These are phyloP conservation scores for Pseudococcus jackbeardsleyi DNA, from an alignment of 2,888 invertebrate genomes.

Conservation along the genomic window DNA sequence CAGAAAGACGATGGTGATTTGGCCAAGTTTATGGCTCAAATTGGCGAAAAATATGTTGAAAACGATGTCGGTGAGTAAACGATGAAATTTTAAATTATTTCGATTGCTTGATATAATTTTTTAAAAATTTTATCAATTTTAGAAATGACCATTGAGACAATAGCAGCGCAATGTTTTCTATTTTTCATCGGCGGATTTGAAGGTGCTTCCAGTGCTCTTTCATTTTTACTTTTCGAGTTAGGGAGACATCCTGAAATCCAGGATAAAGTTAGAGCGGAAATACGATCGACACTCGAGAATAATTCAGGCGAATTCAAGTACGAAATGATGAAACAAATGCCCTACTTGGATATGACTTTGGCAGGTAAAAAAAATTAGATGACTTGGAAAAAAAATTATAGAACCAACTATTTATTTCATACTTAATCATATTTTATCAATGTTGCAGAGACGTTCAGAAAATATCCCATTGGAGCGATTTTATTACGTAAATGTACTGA, in stretches of 20 bases:
- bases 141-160: constrained; percentile 72
- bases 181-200: constrained; percentile 69
- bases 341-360: constrained; percentile 72
- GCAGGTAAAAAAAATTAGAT: constrained; percentile 68
- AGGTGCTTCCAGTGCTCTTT: constrained; percentile 74
- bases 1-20: background rate
- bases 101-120: background rate
- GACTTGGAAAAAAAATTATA: constrained; percentile 72
- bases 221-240: constrained; percentile 74
- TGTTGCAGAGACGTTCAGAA: constrained; percentile 70
- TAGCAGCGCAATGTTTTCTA: constrained; percentile 67
- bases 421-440: no score
- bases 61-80: background rate
- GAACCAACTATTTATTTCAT: no score
- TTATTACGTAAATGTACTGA: constrained; percentile 69
- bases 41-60: background rate
- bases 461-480: constrained; percentile 70
- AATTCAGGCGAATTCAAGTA: constrained; percentile 71
- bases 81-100: no score
- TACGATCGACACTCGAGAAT: constrained; percentile 70
- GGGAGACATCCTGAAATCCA: constrained; percentile 73
- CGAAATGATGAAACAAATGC: constrained; percentile 72
- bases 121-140: constrained; percentile 64
- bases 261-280: constrained; percentile 72
- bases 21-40: background rate